Evolutionary conservation across 2,113 vertebrate genomes (phyloP).

Genomic region (Cyanoliseus patagonus): DNA sequence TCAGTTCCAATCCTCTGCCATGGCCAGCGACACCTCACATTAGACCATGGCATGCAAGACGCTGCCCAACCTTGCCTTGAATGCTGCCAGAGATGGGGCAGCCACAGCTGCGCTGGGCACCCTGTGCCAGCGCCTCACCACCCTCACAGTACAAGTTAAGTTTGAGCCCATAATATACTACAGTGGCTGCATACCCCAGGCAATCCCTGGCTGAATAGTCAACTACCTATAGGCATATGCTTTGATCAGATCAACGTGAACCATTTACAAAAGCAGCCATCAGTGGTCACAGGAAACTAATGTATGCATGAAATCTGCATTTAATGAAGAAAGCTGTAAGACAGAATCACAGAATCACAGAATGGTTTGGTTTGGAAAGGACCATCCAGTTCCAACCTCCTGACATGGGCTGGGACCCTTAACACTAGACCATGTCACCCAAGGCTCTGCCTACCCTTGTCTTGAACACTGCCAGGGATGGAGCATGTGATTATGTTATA

Average conservation of each 20-base stretch:
- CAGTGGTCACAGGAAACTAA: background rate
- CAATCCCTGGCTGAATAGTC: no score
- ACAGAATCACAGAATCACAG: rapidly evolving
- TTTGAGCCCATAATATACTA: no score
- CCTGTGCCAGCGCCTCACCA: background rate
- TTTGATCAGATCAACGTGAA: background rate
- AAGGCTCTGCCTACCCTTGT: background rate
- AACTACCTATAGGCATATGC: background rate
- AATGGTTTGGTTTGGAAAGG: background rate
- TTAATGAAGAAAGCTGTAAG: background rate
- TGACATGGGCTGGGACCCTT: background rate
- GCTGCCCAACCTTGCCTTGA: background rate
- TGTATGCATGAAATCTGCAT: background rate
- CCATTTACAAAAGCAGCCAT: background rate
- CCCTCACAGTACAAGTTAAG: background rate
- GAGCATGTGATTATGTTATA: background rate
- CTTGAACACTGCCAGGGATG: background rate
- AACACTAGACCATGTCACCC: background rate
- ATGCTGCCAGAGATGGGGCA: background rate
- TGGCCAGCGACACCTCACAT: background rate
- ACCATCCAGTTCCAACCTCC: background rate
- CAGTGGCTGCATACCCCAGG: no score
- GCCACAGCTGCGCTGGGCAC: background rate
- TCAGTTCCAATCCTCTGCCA: background rate
- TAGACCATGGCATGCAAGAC: background rate